Base-by-base conservation (phyloP, 2,888 invertebrate genomes). In the Syrphus vitripennis region DNA sequence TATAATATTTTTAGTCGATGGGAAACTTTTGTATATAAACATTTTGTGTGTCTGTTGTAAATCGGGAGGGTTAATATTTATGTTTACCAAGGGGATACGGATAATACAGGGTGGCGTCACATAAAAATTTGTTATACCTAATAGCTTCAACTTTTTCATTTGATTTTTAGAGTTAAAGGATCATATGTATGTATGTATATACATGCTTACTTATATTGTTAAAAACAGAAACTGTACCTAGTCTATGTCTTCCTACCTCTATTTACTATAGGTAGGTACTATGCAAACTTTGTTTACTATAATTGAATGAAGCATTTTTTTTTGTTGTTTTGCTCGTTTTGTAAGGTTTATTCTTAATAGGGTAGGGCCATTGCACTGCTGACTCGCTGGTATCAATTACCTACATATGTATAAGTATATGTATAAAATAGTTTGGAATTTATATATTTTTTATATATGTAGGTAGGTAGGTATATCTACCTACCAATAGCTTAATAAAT, bases 61-160 rank as follows among this genome's bases (percentile, higher is more conserved):
- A 55, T 76, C 48, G 67, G 71, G 86, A 86, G 86, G 86, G 86
- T 86, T 86, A 82, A 86, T 82, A 70, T 83, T 57, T 77, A 76
- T 80, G 79, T 63, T 82, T 86, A 74, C 69, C 57, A 69, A 72
- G 82, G 77, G 77, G 77, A 82, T 77, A 82, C 59, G 69, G 67
- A 48, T 24, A 75, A 48, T 69, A 82, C 82, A 82, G 86, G 86
- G 86, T 86, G 82, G 72, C 76, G 21, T 65, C 50, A 45, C 34
- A 79, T 69, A 53, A 42, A 70, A 70, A 19, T 10, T 55, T 70
- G 2, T 24, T 69, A 71, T 69, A n/a, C n/a, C n/a, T n/a, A 79
- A 79, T 57, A 65, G 70, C 75, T 79, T 83, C 31, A 40, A 37
- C n/a, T 48, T 48, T 55, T 34, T 59, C 29, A 40, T 42, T n/a